Evolutionary conservation across 2,113 vertebrate genomes (phyloP).

Genomic region (Crypturellus undulatus): DNA sequence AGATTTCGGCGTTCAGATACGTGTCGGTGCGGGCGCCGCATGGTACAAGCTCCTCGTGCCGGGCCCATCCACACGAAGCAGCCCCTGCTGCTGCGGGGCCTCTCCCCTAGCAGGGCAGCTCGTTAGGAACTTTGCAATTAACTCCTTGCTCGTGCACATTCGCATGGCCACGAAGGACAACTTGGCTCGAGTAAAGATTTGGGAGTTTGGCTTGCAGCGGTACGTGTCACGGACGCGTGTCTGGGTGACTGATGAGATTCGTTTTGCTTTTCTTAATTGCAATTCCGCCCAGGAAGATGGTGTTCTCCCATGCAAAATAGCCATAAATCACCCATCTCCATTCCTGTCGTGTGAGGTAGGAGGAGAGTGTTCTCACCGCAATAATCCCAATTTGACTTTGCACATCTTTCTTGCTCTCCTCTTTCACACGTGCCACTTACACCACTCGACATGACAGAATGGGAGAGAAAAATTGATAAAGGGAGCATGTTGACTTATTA

Average conservation of each 20-base stretch:
- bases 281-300: not conserved
- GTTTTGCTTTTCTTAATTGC: not conserved
- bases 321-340: not conserved
- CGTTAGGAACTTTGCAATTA: slow-evolving; percentile 22
- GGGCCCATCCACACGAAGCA: too few species aligned
- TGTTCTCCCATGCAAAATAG: not conserved
- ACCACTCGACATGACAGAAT: not conserved
- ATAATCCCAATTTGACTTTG: not conserved
- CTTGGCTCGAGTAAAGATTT: slow-evolving; percentile 50
- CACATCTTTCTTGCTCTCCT: not conserved
- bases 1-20: not conserved
- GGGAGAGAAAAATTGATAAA: not conserved
- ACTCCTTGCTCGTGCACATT: not conserved
- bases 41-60: too few species aligned
- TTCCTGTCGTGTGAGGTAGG: not conserved
- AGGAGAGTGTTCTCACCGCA: not conserved
- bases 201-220: slow-evolving; percentile 11
- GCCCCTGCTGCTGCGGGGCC: too few species aligned
- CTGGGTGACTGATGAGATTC: slow-evolving; percentile 26
- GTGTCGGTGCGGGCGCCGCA: too few species aligned
- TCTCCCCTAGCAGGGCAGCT: not conserved
- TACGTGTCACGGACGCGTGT: not conserved
- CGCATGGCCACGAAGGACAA: not conserved
- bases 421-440: not conserved
- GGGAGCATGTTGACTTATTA: not conserved